Base-by-base conservation (phyloP, 2,113 vertebrate species). In the Ciconia stormi region DNA sequence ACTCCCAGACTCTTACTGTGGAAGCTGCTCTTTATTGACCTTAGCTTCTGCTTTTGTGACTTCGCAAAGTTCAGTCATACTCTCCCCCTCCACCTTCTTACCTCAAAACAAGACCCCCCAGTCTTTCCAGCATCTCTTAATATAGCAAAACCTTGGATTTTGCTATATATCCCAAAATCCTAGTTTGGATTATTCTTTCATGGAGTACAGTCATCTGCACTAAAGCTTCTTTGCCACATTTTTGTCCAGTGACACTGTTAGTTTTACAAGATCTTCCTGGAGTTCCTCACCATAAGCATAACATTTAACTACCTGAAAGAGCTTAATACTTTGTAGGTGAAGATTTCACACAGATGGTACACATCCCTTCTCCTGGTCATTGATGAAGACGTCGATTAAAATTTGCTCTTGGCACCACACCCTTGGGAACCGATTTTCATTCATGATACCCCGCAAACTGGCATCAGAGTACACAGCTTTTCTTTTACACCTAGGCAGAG, bases 351-450 rank as follows among this genome's bases (percentile, higher is more conserved):
- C 13, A n/a, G 32, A 11, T 23, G 16, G 40, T 69, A n/a, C 32
- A 47, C 9, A n/a, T 50, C 52, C 30, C 26, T 77, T 63, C 86
- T 63, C 25, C 44, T 23, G 12, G 12, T 36, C 44, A 21, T 9
- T 18, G 25, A 53, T 38, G 22, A 63, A 40, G 38, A 42, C 27
- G n/a, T 13, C 50, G 25, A 59, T 29, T 44, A 87, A 86, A 63
- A 52, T 67, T 78, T 52, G 4, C n/a, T 77, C 63, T 69, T 49
- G 73, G 22, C 15, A 27, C 17, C 7, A 6, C 46, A 50, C 5
- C 32, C n/a, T 62, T 52, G 7, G 2, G 50, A 86, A 72, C 26
- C 0, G 0, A 56, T 73, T 50, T 80, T 76, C 17, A 42, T 76
- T 55, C 29, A 42, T n/a, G 16, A 50, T 50, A 46, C 21, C 7